Conservation (phyloP, 2,888 invertebrate genomes). For the Mythimna loreyi region DNA sequence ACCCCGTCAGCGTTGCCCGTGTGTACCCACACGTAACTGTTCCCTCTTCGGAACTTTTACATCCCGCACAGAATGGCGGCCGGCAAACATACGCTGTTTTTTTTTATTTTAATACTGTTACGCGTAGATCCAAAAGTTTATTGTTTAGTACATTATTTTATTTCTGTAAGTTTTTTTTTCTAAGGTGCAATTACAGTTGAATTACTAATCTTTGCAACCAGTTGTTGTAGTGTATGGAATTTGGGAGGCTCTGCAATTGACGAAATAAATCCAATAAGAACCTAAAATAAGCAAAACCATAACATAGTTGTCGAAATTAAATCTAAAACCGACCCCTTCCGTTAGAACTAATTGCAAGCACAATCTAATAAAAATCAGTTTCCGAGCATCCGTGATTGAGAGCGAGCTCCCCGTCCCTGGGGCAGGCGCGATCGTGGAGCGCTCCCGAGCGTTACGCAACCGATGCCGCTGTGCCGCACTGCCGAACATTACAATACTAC, state of each 20-base stretch:
- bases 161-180: background rate
- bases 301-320: background rate
- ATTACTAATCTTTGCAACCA: background rate
- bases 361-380: constrained; percentile 28
- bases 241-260: background rate
- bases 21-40: constrained; percentile 15
- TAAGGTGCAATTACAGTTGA: background rate
- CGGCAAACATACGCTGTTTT: constrained; percentile 9
- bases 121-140: background rate
- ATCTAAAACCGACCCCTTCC: background rate
- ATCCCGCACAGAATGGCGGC: constrained; percentile 17
- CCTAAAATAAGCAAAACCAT: background rate
- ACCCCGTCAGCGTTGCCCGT: background rate
- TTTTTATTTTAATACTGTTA: constrained; percentile 25
- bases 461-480: constrained; percentile 53
- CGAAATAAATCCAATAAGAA: background rate
- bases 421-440: constrained; percentile 24
- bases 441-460: constrained; percentile 48
- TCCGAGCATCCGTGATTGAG: constrained; percentile 13
- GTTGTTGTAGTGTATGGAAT: background rate
- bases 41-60: constrained; percentile 20
- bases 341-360: constrained; percentile 23
- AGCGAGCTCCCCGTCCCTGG: constrained; percentile 5
- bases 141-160: background rate
- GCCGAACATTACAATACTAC: constrained; percentile 51